A percentile compares a stretch with the other conserved stretches of the same genome.
phyloP scores from a whole-genome alignment of 2,113 vertebrate species.

The Mesocricetus auratus region DNA sequence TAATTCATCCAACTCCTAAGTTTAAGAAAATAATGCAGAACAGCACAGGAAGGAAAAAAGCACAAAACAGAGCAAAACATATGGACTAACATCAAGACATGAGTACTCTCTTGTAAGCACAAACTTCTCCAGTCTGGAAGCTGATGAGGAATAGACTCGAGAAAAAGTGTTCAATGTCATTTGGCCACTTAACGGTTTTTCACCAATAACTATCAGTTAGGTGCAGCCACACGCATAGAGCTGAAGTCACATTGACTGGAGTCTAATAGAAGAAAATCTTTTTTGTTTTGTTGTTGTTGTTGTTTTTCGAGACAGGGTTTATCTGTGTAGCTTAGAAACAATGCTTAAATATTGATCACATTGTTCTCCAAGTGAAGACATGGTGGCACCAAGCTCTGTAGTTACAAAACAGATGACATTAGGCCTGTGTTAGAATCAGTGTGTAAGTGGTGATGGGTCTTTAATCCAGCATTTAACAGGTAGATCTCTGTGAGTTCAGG shows the following conservation, averaged over 20 bases:
- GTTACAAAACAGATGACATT: background rate
- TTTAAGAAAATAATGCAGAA: conserved; percentile 26
- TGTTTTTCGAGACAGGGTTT: too few species aligned
- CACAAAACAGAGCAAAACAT: background rate
- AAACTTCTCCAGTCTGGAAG: background rate
- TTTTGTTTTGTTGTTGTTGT: too few species aligned
- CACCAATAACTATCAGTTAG: background rate
- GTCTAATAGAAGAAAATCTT: background rate
- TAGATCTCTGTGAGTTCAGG: background rate
- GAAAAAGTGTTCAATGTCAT: background rate
- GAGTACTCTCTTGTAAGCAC: background rate
- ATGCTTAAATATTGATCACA: background rate
- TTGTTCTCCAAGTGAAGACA: background rate
- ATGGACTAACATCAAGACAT: background rate
- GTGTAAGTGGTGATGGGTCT: background rate
- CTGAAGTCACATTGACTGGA: background rate
- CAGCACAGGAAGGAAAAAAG: background rate
- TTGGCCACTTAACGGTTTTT: background rate
- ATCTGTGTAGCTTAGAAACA: too few species aligned
- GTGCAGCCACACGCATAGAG: background rate
- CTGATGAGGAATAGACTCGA: background rate
- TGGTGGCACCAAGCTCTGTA: background rate
- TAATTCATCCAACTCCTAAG: background rate
- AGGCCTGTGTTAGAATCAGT: background rate
- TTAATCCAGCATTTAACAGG: background rate